Conservation (phyloP, 2,113 vertebrate genomes). For the Pterocles burchelli region DNA sequence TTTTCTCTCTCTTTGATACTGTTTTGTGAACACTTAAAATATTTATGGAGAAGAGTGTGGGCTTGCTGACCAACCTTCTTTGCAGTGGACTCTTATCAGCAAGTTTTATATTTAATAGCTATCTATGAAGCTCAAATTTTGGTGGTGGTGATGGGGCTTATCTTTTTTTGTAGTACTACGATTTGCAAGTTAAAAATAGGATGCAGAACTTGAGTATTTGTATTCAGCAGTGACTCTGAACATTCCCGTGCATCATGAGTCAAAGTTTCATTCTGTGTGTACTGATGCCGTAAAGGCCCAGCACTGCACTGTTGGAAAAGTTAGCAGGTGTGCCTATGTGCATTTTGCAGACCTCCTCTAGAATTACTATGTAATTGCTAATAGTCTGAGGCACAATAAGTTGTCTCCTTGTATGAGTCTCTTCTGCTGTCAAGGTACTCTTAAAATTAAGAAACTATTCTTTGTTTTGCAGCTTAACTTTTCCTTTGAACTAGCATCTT, state of each 20-base stretch:
- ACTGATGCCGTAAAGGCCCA: not conserved
- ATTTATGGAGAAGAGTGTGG: not conserved
- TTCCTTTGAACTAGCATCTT: not conserved
- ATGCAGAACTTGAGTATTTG: not conserved
- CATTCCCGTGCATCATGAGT: accelerated
- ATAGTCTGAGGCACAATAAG: not conserved
- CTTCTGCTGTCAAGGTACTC: not conserved
- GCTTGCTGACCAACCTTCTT: conserved; percentile 17
- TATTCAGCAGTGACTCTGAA: not conserved
- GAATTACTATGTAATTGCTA: not conserved
- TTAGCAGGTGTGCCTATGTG: not conserved
- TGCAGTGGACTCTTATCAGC: not conserved
- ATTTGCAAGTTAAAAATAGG: not conserved
- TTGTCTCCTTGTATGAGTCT: not conserved
- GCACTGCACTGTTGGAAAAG: not conserved
- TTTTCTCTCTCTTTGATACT: not conserved
- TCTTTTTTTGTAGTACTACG: not conserved
- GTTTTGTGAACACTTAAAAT: not conserved
- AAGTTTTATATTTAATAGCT: not conserved
- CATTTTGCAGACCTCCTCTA: not conserved
- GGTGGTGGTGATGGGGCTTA: not conserved
- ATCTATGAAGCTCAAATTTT: not conserved
- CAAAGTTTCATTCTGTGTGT: not conserved
- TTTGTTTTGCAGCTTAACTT: not conserved
- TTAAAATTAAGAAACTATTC: not conserved